Evolutionary conservation across 1,140 invertebrate species (phyloP).

Genomic region (Drosophila lacertosa): DNA sequence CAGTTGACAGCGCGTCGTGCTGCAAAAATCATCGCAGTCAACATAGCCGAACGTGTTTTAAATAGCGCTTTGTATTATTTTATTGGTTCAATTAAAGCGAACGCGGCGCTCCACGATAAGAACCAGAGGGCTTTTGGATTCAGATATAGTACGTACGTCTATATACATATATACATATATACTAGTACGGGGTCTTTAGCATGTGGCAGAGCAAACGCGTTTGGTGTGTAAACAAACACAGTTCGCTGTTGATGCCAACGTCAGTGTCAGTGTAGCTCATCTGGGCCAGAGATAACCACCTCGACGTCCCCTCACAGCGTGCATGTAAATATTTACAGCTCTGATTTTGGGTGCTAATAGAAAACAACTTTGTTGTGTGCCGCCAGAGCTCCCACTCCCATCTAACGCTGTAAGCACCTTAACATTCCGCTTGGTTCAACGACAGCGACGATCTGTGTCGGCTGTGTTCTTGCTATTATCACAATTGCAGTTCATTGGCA

Average conservation of each 20-base stretch:
- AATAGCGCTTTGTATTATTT: conserved; percentile 77
- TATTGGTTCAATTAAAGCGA: conserved; percentile 76
- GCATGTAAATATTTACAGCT: conserved; percentile 30
- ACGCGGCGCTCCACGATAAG: conserved; percentile 58
- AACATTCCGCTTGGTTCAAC: conserved; percentile 1
- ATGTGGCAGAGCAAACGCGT: conserved; percentile 19
- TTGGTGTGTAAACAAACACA: conserved; percentile 58
- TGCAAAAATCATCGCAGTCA: conserved; percentile 58
- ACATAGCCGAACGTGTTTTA: conserved; percentile 57
- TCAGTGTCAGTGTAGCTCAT: background rate
- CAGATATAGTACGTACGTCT: too few species aligned
- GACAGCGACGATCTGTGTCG: background rate
- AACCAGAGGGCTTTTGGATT: conserved; percentile 27
- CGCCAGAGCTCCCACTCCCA: background rate
- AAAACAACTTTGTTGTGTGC: conserved; percentile 27
- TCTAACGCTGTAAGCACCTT: background rate
- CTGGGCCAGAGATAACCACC: background rate
- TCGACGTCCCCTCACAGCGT: background rate
- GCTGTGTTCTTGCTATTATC: conserved; percentile 50
- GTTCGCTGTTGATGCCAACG: conserved; percentile 2
- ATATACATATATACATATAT: too few species aligned
- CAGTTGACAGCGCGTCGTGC: conserved; percentile 25
- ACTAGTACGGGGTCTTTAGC: conserved; percentile 6
- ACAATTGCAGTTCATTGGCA: conserved; percentile 52
- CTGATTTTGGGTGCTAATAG: conserved; percentile 26